A percentile compares a stretch with the other conserved stretches of the same genome.
These are phyloP conservation scores for Neoniphon sammara DNA, from an alignment of 2,797 vertebrate genomes.

Conservation along the genomic window DNA sequence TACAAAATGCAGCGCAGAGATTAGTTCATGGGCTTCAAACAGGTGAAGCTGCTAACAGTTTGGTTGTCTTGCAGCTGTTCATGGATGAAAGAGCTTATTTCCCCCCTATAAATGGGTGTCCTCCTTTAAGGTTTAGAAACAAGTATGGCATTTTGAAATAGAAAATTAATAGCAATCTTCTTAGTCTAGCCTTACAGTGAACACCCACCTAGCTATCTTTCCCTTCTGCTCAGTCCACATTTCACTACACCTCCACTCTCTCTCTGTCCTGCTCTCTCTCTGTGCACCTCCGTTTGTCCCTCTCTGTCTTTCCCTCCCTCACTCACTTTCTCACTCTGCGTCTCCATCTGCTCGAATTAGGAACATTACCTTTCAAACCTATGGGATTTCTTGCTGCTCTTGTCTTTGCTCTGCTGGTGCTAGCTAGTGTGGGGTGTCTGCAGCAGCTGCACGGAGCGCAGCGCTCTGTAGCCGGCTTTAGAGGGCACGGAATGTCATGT, in stretches of 20 bases:
- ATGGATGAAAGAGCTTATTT: not conserved
- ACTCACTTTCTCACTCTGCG: conserved; percentile 22
- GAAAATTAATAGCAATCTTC: conserved; percentile 22
- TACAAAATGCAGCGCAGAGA: not conserved
- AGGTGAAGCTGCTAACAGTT: not conserved
- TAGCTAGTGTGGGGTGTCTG: conserved; percentile 69
- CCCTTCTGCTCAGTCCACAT: conserved; percentile 36
- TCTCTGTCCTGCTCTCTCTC: conserved; percentile 47
- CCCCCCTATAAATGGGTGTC: not conserved
- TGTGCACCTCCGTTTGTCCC: conserved; percentile 16
- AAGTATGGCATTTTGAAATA: conserved; percentile 5
- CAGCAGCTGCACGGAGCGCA: conserved; percentile 79
- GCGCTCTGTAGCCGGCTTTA: conserved; percentile 79
- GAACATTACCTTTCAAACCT: conserved; percentile 70
- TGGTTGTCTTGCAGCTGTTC: not conserved
- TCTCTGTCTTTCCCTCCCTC: not conserved
- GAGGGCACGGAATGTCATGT: conserved; percentile 86
- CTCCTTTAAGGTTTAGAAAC: not conserved
- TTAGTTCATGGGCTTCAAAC: not conserved
- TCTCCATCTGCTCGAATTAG: conserved; percentile 54
- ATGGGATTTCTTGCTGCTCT: conserved; percentile 73
- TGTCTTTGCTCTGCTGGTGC: conserved; percentile 60
- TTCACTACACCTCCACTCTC: conserved; percentile 50
- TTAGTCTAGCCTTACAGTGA: conserved; percentile 39
- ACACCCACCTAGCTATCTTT: conserved; percentile 42